A percentile compares a stretch with the other conserved stretches of the same genome.
Conservation (phyloP, 2,888 invertebrate species). For the Zygothrica quintamaculata region DNA sequence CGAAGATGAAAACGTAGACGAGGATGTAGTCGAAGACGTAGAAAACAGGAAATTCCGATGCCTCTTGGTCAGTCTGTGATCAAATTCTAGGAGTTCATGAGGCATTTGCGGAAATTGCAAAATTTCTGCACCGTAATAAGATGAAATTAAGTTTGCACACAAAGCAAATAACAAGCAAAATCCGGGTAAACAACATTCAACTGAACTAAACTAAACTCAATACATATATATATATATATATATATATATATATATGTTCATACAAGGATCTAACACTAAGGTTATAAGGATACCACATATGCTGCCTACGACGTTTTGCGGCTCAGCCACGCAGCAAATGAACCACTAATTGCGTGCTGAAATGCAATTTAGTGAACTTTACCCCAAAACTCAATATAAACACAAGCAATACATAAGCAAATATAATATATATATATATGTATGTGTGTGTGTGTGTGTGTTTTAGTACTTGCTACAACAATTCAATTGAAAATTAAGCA, state of each 20-base stretch:
- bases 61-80: conserved; percentile 35
- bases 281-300: too few species aligned
- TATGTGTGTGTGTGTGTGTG: conserved; percentile 4
- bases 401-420: conserved; percentile 37
- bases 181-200: conserved; percentile 42
- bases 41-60: conserved; percentile 15
- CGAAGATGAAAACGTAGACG: too few species aligned
- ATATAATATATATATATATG: conserved; percentile 4
- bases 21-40: conserved; percentile 43
- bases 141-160: conserved; percentile 77
- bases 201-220: conserved; percentile 7
- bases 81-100: conserved; percentile 39
- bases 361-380: conserved; percentile 83
- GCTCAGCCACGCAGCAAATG: conserved; percentile 74
- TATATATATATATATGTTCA: too few species aligned
- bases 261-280: too few species aligned
- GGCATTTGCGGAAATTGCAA: conserved; percentile 73
- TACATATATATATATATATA: too few species aligned
- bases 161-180: conserved; percentile 48
- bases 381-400: conserved; percentile 42
- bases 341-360: conserved; percentile 84
- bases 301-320: conserved; percentile 40
- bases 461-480: conserved; percentile 45
- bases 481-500: conserved; percentile 71
- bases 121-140: conserved; percentile 79